These are phyloP conservation scores for Australoheros facetus DNA, from an alignment of 2,797 vertebrate genomes.

Conservation along the genomic window DNA sequence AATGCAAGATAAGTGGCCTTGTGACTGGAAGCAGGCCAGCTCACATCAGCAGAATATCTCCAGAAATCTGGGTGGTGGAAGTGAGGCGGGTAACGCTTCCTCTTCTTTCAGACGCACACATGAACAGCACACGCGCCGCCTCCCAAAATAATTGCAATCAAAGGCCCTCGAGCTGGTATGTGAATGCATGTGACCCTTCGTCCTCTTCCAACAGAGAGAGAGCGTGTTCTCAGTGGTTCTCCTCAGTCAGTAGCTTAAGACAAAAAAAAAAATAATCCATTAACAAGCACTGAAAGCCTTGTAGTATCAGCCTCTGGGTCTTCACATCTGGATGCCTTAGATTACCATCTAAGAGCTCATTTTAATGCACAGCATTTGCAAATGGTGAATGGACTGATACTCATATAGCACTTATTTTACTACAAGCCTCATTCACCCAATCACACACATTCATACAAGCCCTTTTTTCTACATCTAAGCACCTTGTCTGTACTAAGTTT, in stretches of 20 bases:
- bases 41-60: constrained; percentile 16
- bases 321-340: constrained; percentile 55
- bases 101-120: background rate
- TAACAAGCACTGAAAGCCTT: constrained; percentile 11
- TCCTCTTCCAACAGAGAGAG: background rate
- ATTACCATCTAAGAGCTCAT: constrained; percentile 9
- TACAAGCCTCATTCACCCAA: background rate
- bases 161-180: background rate
- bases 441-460: background rate
- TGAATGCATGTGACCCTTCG: background rate
- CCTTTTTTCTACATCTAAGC: background rate
- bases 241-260: background rate
- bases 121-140: background rate
- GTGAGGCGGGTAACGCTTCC: constrained; percentile 8
- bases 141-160: background rate
- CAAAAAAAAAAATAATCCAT: background rate
- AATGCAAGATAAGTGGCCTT: background rate
- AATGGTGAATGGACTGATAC: background rate
- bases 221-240: background rate
- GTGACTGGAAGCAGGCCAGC: background rate
- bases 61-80: constrained; percentile 15
- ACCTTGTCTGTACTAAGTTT: background rate
- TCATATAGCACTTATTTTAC: background rate
- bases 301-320: background rate
- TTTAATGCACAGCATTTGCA: constrained; percentile 43